A percentile compares a stretch with the other conserved stretches of the same genome.
phyloP scores from a whole-genome alignment of 2,888 invertebrate species.

The Pyrrhia umbra region DNA sequence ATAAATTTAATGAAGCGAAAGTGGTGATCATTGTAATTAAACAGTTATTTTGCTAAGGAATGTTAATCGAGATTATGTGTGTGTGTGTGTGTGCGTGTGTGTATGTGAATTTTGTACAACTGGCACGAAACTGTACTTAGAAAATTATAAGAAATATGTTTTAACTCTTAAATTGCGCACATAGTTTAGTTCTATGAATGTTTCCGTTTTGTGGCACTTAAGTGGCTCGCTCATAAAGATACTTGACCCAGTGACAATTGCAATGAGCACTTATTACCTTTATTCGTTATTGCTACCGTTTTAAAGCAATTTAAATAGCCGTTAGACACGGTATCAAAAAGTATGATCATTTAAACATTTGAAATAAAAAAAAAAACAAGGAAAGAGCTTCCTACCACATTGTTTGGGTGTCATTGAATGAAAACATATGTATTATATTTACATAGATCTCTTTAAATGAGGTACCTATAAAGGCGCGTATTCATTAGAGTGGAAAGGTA shows the following conservation, averaged over 20 bases:
- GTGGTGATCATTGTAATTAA: slow-evolving; percentile 66
- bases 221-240: slow-evolving; percentile 27
- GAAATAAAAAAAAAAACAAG: too few relatives aligned
- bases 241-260: slow-evolving; percentile 46
- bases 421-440: too few relatives aligned
- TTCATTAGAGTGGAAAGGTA: too few relatives aligned
- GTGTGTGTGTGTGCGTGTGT: slow-evolving; percentile 51
- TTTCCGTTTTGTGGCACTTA: slow-evolving; percentile 52
- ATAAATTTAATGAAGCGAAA: slow-evolving; percentile 64
- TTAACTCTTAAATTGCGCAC: slow-evolving; percentile 60
- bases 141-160: slow-evolving; percentile 26
- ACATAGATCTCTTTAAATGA: too few relatives aligned
- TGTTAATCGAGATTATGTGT: slow-evolving; percentile 67
- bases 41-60: slow-evolving; percentile 67
- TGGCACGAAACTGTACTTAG: slow-evolving; percentile 60
- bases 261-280: slow-evolving; percentile 28
- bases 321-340: slow-evolving; percentile 3
- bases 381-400: too few relatives aligned
- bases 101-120: slow-evolving; percentile 64
- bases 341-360: not conserved
- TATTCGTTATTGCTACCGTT: not conserved
- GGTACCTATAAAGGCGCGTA: too few relatives aligned
- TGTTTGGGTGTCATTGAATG: too few relatives aligned
- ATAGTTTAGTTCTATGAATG: slow-evolving; percentile 49
- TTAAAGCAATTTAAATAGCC: slow-evolving; percentile 7